Percentiles rank a stretch among this genome's conserved stretches.
These are phyloP conservation scores for Ophioninae sp. DNA, from an alignment of 2,888 invertebrate species.

Conservation along the genomic window DNA sequence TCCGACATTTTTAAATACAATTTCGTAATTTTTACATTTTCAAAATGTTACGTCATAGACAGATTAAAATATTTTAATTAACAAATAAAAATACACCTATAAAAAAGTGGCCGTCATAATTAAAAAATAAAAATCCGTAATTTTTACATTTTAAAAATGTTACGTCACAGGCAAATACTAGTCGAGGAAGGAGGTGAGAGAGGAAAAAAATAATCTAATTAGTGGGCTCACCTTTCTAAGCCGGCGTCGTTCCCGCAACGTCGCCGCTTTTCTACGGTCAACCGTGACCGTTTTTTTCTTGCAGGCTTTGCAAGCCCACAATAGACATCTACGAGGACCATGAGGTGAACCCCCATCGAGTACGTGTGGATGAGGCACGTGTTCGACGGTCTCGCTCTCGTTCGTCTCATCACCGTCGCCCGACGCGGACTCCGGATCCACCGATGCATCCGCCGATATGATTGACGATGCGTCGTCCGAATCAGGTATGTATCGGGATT, in stretches of 20 bases:
- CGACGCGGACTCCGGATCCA: constrained; percentile 75
- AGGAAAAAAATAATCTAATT: not conserved
- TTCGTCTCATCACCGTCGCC: constrained; percentile 72
- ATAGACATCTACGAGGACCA: constrained; percentile 89
- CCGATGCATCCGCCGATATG: constrained; percentile 77
- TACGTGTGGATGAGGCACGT: constrained; percentile 79
- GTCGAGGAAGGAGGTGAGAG: not conserved
- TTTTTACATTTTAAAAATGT: not conserved
- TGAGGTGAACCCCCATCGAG: constrained; percentile 75
- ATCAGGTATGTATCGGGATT: constrained; percentile 74
- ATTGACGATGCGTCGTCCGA: constrained; percentile 79
- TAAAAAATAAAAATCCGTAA: not conserved
- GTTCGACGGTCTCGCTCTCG: constrained; percentile 73
- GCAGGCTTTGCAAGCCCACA: constrained; percentile 99
- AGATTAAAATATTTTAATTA: not conserved
- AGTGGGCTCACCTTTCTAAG: constrained; percentile 90
- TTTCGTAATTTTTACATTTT: not conserved
- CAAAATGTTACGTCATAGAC: not conserved
- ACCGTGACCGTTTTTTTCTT: constrained; percentile 97
- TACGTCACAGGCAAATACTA: not conserved
- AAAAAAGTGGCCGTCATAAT: not conserved
- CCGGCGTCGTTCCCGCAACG: constrained; percentile 94
- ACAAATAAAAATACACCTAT: too few relatives aligned
- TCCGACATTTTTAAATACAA: not conserved
- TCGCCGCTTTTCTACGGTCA: constrained; percentile 98